These are phyloP conservation scores for Hozukius guyotensis DNA, from an alignment of 2,797 vertebrate genomes.

Conservation along the genomic window DNA sequence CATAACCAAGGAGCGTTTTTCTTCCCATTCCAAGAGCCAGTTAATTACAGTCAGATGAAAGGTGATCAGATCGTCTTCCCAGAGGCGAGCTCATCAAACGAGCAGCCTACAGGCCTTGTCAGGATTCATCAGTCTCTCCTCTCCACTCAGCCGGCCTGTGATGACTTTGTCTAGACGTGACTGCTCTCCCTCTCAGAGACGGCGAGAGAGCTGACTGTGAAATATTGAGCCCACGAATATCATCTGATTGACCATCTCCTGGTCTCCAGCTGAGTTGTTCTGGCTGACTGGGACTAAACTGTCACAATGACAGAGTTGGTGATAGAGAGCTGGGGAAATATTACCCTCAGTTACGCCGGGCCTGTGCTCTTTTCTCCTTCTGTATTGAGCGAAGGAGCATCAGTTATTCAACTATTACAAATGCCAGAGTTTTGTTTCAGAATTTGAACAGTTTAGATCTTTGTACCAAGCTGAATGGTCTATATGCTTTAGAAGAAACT, in stretches of 20 bases:
- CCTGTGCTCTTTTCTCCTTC: neutral
- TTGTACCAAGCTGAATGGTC: neutral
- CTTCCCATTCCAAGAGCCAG: conserved; percentile 30
- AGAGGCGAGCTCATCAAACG: conserved; percentile 49
- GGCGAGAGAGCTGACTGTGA: conserved; percentile 27
- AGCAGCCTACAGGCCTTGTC: conserved; percentile 57
- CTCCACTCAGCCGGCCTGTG: conserved; percentile 29
- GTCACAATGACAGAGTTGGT: conserved; percentile 25
- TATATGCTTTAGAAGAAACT: neutral
- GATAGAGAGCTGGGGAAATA: conserved; percentile 9
- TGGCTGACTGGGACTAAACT: conserved; percentile 11
- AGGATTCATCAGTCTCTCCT: conserved; percentile 63
- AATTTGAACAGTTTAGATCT: too few species aligned
- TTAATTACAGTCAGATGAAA: conserved; percentile 63
- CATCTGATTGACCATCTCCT: conserved; percentile 54
- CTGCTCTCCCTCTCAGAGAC: conserved; percentile 32
- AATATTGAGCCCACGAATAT: conserved; percentile 54
- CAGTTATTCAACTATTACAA: neutral
- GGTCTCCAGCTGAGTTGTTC: conserved; percentile 28
- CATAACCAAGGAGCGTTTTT: conserved; percentile 28
- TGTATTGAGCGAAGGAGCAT: neutral
- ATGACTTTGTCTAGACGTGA: conserved; percentile 62
- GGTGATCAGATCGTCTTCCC: conserved; percentile 59
- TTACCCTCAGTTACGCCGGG: neutral
- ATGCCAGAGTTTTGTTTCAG: neutral